phyloP scores from a whole-genome alignment of 2,797 vertebrate species.

The Alfaro cultratus region DNA sequence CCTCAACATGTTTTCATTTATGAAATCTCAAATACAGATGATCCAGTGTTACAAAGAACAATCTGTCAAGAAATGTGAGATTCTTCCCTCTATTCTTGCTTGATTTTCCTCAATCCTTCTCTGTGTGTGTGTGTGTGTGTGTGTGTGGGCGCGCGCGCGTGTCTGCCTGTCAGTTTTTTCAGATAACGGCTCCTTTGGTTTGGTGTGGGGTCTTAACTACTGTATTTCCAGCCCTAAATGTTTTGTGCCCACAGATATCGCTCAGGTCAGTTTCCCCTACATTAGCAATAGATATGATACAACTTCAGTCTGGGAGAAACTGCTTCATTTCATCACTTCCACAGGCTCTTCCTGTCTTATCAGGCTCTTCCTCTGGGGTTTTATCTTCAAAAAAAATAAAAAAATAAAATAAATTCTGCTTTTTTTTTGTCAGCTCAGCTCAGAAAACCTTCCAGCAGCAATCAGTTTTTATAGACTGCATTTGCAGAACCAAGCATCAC shows the following conservation, averaged over 20 bases:
- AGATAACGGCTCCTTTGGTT: slow-evolving; percentile 39
- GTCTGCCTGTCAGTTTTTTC: slow-evolving; percentile 24
- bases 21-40: slow-evolving; percentile 16
- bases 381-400: not conserved
- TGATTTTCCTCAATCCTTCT: not conserved
- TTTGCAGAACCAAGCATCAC: not conserved
- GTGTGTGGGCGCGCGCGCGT: not conserved
- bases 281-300: slow-evolving; percentile 15
- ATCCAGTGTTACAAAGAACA: slow-evolving; percentile 17
- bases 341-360: not conserved
- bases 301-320: not conserved
- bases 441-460: not conserved
- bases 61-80: slow-evolving; percentile 20
- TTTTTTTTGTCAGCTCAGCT: not conserved
- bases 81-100: not conserved
- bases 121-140: too few relatives aligned
- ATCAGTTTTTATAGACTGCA: not conserved
- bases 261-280: slow-evolving; percentile 36
- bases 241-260: slow-evolving; percentile 42
- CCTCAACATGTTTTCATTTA: slow-evolving; percentile 9
- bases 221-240: slow-evolving; percentile 47
- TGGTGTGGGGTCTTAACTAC: slow-evolving; percentile 49
- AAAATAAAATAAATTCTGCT: not conserved
- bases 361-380: not conserved
- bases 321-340: slow-evolving; percentile 1